Evolutionary conservation across 1,140 invertebrate species (phyloP).

Genomic region (Lordiphosa stackelbergi): DNA sequence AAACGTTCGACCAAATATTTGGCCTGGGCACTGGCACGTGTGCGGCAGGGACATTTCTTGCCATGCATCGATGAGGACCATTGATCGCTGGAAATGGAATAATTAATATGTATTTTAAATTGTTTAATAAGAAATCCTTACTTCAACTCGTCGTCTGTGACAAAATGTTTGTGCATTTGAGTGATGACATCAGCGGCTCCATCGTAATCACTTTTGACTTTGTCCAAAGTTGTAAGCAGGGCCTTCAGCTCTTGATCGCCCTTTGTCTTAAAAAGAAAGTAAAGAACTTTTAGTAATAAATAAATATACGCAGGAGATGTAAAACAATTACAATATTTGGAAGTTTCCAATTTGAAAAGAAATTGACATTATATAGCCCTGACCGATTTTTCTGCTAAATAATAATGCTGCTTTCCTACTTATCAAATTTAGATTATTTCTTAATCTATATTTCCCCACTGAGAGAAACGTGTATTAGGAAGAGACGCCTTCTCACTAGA

Average conservation of each 20-base stretch:
- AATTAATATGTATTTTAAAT: not conserved
- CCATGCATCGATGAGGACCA: constrained; percentile 85
- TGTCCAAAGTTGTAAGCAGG: constrained; percentile 44
- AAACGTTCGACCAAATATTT: constrained; percentile 87
- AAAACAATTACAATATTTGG: too few relatives aligned
- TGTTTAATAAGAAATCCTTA: constrained; percentile 18
- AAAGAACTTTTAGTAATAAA: too few relatives aligned
- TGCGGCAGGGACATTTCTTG: constrained; percentile 83
- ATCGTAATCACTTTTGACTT: constrained; percentile 64
- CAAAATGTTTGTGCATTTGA: constrained; percentile 72
- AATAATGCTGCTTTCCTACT: too few relatives aligned
- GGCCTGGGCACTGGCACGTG: constrained; percentile 84
- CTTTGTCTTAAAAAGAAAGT: constrained; percentile 44
- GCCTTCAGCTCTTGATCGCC: constrained; percentile 57
- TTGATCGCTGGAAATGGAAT: constrained; percentile 78
- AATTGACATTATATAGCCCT: too few relatives aligned
- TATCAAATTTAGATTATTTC: too few relatives aligned
- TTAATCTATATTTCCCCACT: too few relatives aligned
- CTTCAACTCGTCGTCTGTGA: constrained; percentile 67
- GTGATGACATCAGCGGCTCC: constrained; percentile 69
- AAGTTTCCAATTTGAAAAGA: too few relatives aligned
- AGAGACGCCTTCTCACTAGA: too few relatives aligned
- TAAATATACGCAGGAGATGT: too few relatives aligned
- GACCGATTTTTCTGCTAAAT: too few relatives aligned
- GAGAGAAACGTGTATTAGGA: too few relatives aligned